phyloP scores from a whole-genome alignment of 2,888 invertebrate species.

The Acrobasis repandana region DNA sequence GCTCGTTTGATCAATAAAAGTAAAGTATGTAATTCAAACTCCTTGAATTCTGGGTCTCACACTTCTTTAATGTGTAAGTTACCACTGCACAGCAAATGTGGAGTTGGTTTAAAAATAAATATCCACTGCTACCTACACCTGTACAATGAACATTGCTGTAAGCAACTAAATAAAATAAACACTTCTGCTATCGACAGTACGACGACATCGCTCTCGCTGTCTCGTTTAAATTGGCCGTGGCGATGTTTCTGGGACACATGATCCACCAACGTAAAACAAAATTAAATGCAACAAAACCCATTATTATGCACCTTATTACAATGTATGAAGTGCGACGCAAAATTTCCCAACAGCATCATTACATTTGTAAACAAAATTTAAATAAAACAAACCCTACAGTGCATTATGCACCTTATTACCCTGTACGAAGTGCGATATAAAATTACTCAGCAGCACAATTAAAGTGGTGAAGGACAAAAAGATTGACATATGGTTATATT shows the following conservation, averaged over 20 bases:
- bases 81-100: too few relatives aligned
- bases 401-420: conserved; percentile 38
- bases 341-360: conserved; percentile 6
- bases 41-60: too few relatives aligned
- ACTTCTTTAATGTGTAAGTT: too few relatives aligned
- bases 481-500: conserved; percentile 62
- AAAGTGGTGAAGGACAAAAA: conserved; percentile 44
- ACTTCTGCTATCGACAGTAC: conserved; percentile 24
- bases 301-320: conserved; percentile 37
- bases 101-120: too few relatives aligned
- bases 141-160: too few relatives aligned
- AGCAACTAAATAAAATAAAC: conserved; percentile 4
- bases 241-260: conserved; percentile 51
- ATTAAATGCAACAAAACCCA: conserved; percentile 17
- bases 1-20: too few relatives aligned
- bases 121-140: too few relatives aligned
- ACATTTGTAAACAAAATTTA: conserved; percentile 22
- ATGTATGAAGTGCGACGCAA: not conserved
- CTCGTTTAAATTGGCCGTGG: conserved; percentile 69
- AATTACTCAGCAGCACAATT: conserved; percentile 3
- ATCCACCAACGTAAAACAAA: conserved; percentile 35
- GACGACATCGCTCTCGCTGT: conserved; percentile 49
- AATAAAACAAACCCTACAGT: conserved; percentile 9
- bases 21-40: too few relatives aligned
- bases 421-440: not conserved